phyloP scores from a whole-genome alignment of 2,888 invertebrate species.

The Asteroscopus sphinx region DNA sequence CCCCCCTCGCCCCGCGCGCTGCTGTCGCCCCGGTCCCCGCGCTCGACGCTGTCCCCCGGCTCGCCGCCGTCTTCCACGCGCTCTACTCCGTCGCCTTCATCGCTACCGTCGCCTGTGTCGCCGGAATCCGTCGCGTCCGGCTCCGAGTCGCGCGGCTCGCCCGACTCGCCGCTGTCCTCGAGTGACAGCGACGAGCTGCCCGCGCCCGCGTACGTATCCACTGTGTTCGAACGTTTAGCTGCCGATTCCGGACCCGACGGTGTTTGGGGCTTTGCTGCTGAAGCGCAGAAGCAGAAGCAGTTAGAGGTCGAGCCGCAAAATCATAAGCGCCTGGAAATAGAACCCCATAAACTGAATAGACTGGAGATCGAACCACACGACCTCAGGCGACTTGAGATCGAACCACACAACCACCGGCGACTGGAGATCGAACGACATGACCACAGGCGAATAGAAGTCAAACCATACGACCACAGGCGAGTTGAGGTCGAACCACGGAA shows the following conservation, averaged over 20 bases:
- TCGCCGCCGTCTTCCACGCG: constrained; percentile 22
- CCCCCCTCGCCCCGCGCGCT: constrained; percentile 37
- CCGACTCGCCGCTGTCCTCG: constrained; percentile 35
- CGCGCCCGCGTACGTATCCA: constrained; percentile 66
- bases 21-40: constrained; percentile 51
- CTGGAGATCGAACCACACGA: constrained; percentile 23
- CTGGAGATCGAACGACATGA: constrained; percentile 22
- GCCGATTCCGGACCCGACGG: constrained; percentile 75
- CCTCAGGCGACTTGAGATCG: constrained; percentile 21
- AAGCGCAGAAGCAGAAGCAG: constrained; percentile 86
- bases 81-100: constrained; percentile 39
- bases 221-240: constrained; percentile 80
- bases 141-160: constrained; percentile 20
- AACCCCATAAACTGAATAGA: constrained; percentile 27
- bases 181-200: constrained; percentile 50
- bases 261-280: constrained; percentile 91
- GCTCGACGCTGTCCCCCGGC: constrained; percentile 35
- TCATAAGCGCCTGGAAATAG: constrained; percentile 18
- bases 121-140: constrained; percentile 25
- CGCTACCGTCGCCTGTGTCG: constrained; percentile 45
- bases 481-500: constrained; percentile 29
- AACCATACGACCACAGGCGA: constrained; percentile 23
- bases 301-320: constrained; percentile 30
- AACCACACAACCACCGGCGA: constrained; percentile 31
- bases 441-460: constrained; percentile 28